Conservation (phyloP, 2,113 vertebrate species). For the Acanthisitta chloris region DNA sequence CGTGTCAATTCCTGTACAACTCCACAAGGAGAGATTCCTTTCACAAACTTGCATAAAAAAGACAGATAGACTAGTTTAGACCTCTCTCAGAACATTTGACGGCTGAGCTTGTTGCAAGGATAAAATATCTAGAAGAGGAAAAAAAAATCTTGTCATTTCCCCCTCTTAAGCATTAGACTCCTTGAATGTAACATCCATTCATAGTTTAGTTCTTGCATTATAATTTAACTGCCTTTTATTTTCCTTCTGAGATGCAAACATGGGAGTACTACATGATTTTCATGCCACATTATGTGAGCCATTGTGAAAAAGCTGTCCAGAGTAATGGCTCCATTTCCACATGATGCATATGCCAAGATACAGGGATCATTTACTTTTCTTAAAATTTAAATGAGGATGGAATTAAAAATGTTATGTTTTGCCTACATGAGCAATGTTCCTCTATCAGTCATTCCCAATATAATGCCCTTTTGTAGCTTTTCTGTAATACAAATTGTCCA, state of each 20-base stretch:
- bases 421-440: constrained; percentile 14
- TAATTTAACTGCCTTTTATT: constrained; percentile 55
- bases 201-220: constrained; percentile 42
- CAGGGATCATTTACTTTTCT: constrained; percentile 40
- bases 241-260: constrained; percentile 9
- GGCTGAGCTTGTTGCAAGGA: constrained; percentile 13
- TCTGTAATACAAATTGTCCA: neutral
- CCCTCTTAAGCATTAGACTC: constrained; percentile 15
- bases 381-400: constrained; percentile 35
- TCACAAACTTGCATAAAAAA: constrained; percentile 51
- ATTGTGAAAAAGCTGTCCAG: constrained; percentile 23
- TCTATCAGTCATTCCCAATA: neutral
- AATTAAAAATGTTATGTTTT: constrained; percentile 52
- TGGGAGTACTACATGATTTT: constrained; percentile 31
- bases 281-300: neutral
- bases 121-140: constrained; percentile 23
- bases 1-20: constrained; percentile 59
- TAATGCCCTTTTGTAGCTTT: neutral
- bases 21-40: constrained; percentile 33
- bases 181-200: constrained; percentile 39
- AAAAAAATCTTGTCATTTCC: neutral
- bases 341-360: constrained; percentile 17
- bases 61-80: constrained; percentile 63
- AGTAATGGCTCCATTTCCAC: constrained; percentile 27
- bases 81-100: constrained; percentile 44